Base-by-base conservation (phyloP, 2,797 vertebrate genomes). In the Darevskia nairensis region DNA sequence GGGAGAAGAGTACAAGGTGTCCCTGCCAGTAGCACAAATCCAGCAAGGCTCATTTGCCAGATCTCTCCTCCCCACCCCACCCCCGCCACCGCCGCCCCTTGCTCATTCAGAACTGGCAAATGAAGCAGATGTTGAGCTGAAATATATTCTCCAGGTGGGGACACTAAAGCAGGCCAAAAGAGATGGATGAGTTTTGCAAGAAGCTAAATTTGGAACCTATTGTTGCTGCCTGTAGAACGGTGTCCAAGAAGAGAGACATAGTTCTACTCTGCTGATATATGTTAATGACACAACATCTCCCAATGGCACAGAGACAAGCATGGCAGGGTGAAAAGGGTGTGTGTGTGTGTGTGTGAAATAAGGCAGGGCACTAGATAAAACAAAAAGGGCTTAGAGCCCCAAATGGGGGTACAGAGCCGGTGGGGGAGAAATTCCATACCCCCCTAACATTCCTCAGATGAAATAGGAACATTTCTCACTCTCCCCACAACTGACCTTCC, bases 121-220 rank as follows among this genome's bases (percentile, higher is more conserved):
- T 19, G 9, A 59, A 77, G 85, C 88, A 90, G 92, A 78, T 78
- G 80, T 89, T 84, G 25, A 76, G 76, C 87, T 77, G 72, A 55
- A 90, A 17, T 0, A 19, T 86, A 66, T 69, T 78, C 84, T 93
- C 69, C 88, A 72, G 81, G 87, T 72, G 74, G 29, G 89, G 87
- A 71, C 68, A 87, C 74, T 59, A 84, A 68, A 88, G 50, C 13
- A 41, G 90, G 91, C 92, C 80, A 35, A 61, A 86, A 77, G 69
- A 75, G 84, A 75, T 84, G 91, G 81, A 87, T 84, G 59, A 82
- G 8, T 84, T 76, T 68, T 80, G 82, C 61, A 32, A 61, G 21
- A 35, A 50, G 84, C 55, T 84, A 82, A 39, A 88, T 78, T 69
- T 64, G 88, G 29, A 86, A 75, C 77, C 69, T 82, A 77, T 77